Evolutionary conservation across 2,113 vertebrate species (phyloP), one percentile per base, ranked within the genome.

Genomic region (Pseudolaguvia tuberculata): DNA sequence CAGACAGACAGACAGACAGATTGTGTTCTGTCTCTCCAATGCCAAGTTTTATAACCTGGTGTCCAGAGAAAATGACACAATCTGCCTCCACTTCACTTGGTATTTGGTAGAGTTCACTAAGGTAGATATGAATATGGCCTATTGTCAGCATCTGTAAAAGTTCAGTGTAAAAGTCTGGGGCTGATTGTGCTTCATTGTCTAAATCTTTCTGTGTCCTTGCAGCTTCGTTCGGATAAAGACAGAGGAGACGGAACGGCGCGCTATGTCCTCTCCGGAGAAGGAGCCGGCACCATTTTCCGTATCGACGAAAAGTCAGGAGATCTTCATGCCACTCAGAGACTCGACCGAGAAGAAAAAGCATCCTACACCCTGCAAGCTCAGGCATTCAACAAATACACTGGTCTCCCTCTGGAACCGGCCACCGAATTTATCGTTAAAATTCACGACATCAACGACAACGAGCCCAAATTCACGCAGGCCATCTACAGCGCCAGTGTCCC

Each of bases 191-290:
- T 20, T 21, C 25, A 20, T 21, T 53, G 6, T 29, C 35, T 63
- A 42, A 58, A 17, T 12, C 12, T 73, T 79, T 79, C 84, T 88
- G 69, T 70, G 79, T 82, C 88, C 80, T 65, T 82, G 75, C 87
- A 95, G 93, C 93, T 95, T 84, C 94, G 94, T 84, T 95, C 94
- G 78, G 93, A 95, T 85, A 92, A 93, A 80, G 93, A 95, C 87
- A 91, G 87, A 89, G 93, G 92, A 73, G 93, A 95, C 67, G 92
- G 92, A 83, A 92, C 91, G 31, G 89, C 94, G 77, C 94, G 93
- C 85, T 95, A 95, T 83, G 91, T 95, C 85, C 92, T 95, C 87
- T 93, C 93, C 71, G 94, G 94, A 86, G 94, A 95, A 86, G 94
- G 94, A 83, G 94, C 94, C 58, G 94, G 94, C 82, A 92, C 93